phyloP scores from a whole-genome alignment of 1,140 invertebrate genomes.

The Telenomus remus region DNA sequence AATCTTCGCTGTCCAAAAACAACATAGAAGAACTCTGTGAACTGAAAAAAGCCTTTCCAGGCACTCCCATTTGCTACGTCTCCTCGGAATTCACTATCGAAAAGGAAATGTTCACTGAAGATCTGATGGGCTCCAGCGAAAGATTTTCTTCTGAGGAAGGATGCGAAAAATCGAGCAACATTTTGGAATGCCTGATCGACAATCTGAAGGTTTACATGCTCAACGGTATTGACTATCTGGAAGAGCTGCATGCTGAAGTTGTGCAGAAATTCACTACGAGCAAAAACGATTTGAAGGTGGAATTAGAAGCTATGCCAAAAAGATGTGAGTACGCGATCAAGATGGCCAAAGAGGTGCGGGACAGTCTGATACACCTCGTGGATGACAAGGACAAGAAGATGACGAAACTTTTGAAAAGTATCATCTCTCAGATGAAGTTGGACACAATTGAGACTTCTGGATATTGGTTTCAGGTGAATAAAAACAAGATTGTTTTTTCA shows the following conservation, averaged over 20 bases:
- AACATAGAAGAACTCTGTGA: constrained; percentile 76
- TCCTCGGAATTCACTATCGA: constrained; percentile 36
- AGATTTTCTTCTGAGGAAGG: constrained; percentile 63
- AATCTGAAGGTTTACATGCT: constrained; percentile 66
- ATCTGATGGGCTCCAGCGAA: background rate
- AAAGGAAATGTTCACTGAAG: background rate
- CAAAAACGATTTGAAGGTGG: constrained; percentile 91
- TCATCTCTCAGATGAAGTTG: constrained; percentile 82
- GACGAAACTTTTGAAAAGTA: constrained; percentile 82
- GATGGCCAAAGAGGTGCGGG: constrained; percentile 86
- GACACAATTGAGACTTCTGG: constrained; percentile 72
- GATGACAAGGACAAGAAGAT: constrained; percentile 89
- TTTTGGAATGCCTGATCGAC: constrained; percentile 63
- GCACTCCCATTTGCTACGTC: constrained; percentile 78
- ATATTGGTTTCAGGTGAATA: constrained; percentile 74
- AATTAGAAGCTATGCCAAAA: constrained; percentile 90
- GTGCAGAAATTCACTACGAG: constrained; percentile 88
- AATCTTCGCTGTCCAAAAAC: constrained; percentile 78
- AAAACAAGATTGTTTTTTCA: no score
- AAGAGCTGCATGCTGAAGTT: constrained; percentile 81
- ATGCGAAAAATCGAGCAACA: constrained; percentile 61
- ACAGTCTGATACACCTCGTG: constrained; percentile 81
- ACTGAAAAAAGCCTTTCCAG: constrained; percentile 76
- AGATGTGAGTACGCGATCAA: constrained; percentile 87
- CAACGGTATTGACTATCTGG: constrained; percentile 65